phyloP scores from a whole-genome alignment of 2,113 vertebrate genomes.

The Anseranas semipalmata region DNA sequence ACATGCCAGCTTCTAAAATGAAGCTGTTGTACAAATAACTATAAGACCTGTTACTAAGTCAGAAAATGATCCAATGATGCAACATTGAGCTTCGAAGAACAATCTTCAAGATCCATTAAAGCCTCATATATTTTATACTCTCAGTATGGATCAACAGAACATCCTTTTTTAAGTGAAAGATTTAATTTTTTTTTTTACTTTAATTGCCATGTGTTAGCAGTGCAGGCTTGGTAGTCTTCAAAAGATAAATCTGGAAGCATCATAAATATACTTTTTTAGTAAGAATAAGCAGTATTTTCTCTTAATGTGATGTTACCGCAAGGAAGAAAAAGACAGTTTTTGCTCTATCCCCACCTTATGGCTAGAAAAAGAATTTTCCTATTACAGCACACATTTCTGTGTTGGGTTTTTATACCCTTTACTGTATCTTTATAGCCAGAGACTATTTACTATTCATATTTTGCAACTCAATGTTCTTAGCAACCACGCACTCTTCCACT shows the following conservation, averaged over 20 bases:
- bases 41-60: background rate
- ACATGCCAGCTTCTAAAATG: fast-evolving
- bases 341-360: constrained; percentile 71
- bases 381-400: background rate
- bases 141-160: background rate
- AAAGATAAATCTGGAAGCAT: background rate
- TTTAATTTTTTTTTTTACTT: background rate
- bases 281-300: background rate
- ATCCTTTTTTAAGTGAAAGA: background rate
- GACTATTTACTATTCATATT: background rate
- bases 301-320: background rate
- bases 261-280: background rate
- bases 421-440: background rate
- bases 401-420: background rate
- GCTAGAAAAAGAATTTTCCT: constrained; percentile 52
- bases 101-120: background rate
- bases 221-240: background rate
- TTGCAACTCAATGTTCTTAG: background rate
- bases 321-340: constrained; percentile 22
- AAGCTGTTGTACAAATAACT: background rate
- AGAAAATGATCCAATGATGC: background rate
- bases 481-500: background rate
- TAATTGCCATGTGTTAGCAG: background rate
- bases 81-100: background rate
- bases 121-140: background rate